A percentile compares a stretch with the other conserved stretches of the same genome.
Evolutionary conservation across 1,140 invertebrate genomes (phyloP).

Genomic region (Eupeodes corollae): DNA sequence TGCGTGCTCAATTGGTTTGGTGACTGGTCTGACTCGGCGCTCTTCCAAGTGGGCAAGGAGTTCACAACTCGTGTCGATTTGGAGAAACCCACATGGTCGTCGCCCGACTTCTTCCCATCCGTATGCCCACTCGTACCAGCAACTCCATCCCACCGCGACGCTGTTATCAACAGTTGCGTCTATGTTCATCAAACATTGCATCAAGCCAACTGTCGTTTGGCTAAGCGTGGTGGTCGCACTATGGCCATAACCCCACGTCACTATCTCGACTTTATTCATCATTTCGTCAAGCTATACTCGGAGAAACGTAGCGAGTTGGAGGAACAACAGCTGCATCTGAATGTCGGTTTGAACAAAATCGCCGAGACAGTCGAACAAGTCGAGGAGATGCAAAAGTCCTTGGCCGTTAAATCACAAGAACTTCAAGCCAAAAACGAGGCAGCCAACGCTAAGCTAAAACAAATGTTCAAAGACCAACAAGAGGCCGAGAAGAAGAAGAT

Average conservation of each 20-base stretch:
- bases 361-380: conserved; percentile 99
- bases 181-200: conserved; percentile 97
- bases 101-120: conserved; percentile 80
- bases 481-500: conserved; percentile 99
- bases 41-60: conserved; percentile 83
- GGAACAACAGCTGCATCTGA: conserved; percentile 97
- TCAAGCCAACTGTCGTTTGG: conserved; percentile 78
- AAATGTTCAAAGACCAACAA: conserved; percentile 99
- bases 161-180: conserved; percentile 95
- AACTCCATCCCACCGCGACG: conserved; percentile 75
- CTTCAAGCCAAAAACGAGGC: conserved; percentile 97
- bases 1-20: conserved; percentile 99
- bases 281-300: conserved; percentile 95
- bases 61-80: conserved; percentile 76
- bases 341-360: conserved; percentile 97
- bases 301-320: conserved; percentile 97
- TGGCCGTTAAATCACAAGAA: conserved; percentile 93
- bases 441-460: conserved; percentile 94
- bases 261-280: conserved; percentile 99
- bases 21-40: conserved; percentile 95
- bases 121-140: conserved; percentile 66
- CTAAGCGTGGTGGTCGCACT: conserved; percentile 83
- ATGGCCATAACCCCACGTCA: conserved; percentile 97
- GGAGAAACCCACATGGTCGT: conserved; percentile 67
- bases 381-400: conserved; percentile 97